Base-by-base conservation (phyloP, 2,888 invertebrate species). In the Urechis unicinctus region DNA sequence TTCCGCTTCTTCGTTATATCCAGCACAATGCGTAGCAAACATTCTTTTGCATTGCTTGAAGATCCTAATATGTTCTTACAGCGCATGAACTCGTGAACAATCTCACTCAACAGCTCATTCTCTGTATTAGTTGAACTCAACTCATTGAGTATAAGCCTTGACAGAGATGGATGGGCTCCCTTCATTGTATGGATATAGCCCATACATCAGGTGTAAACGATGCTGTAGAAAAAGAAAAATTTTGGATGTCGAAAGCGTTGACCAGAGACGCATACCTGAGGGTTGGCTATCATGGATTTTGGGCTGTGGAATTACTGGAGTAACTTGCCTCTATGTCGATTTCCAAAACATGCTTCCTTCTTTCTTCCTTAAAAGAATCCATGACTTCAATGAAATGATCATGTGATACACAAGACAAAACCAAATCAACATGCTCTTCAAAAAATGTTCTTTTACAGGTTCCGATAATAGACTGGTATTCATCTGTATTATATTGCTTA, bases 231-330 rank as follows among this genome's bases (percentile, higher is more conserved):
- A 69, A 49, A 2, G 61, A 48, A 29, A 59, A 58, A 57, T 65
- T 66, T n/a, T 62, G 59, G 4, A 61, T 45, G 41, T 69, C 69
- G 59, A 58, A 69, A 24, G 62, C 53, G 55, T 69, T 68, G 22
- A 69, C 43, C 43, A 69, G 50, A 2, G 66, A 59, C 6, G 68
- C 50, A 42, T 61, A 67, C 52, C 63, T 65, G 48, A 69, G n/a
- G n/a, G n/a, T n/a, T n/a, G n/a, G n/a, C n/a, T n/a, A n/a, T n/a
- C n/a, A n/a, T n/a, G n/a, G n/a, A n/a, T n/a, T n/a, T n/a, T n/a
- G n/a, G n/a, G n/a, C n/a, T n/a, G n/a, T n/a, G n/a, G n/a, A n/a
- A n/a, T n/a, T 26, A 22, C 47, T 21, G 22, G 4, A 36, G 24
- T 29, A 29, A n/a, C 13, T 13, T 25, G 57, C 50, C 28, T 50